Percentiles rank a stretch among this genome's conserved stretches.
Conservation (phyloP, 2,797 vertebrate genomes). For the Hemibagrus guttatus region DNA sequence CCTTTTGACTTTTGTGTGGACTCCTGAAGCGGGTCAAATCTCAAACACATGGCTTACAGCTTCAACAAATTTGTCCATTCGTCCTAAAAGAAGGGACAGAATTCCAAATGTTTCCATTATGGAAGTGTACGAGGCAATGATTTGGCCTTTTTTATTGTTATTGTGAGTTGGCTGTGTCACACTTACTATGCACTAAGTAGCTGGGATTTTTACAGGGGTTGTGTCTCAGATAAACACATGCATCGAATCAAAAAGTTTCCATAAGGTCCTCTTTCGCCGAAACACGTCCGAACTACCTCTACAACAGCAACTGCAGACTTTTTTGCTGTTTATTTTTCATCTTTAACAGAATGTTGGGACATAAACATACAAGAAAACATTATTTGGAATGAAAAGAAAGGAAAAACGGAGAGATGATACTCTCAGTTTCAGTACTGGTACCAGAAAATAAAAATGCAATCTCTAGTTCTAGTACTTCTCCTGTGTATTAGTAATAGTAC, state of each 20-base stretch:
- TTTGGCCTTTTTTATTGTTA: not conserved
- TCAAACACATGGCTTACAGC: not conserved
- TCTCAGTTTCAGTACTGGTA: not conserved
- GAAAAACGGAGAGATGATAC: no score
- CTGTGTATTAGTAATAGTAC: not conserved
- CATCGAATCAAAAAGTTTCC: not conserved
- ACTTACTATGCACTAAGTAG: not conserved
- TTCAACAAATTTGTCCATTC: not conserved
- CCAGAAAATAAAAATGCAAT: not conserved
- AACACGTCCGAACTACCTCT: not conserved
- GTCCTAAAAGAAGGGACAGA: not conserved
- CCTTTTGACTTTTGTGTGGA: conserved; percentile 10
- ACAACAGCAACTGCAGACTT: not conserved
- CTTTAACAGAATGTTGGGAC: not conserved
- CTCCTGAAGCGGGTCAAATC: not conserved
- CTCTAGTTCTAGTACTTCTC: not conserved
- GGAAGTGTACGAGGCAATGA: not conserved
- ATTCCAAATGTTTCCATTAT: not conserved
- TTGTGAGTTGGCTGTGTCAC: not conserved
- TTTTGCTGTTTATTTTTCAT: not conserved
- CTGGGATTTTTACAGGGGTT: not conserved
- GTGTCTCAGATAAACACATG: not conserved
- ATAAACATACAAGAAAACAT: not conserved
- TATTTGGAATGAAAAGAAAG: not conserved
- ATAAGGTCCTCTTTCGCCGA: not conserved